A percentile compares a stretch with the other conserved stretches of the same genome.
phyloP scores from a whole-genome alignment of 2,113 vertebrate species.

The Sturnira hondurensis region DNA sequence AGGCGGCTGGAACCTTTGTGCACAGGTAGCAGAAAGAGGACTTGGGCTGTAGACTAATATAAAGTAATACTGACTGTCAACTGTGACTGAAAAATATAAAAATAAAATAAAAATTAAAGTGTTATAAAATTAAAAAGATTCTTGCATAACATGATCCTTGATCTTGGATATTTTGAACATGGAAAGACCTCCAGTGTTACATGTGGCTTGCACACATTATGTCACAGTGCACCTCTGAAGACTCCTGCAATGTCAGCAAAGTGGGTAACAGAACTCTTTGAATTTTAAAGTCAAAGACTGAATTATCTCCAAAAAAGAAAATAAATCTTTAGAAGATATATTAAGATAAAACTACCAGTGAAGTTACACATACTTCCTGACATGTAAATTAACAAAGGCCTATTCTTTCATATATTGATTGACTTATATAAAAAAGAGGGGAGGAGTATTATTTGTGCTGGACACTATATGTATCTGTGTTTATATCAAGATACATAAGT shows the following conservation, averaged over 20 bases:
- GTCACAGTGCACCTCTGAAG: neutral
- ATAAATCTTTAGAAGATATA: neutral
- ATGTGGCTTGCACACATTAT: neutral
- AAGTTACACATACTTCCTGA: neutral
- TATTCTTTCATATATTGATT: neutral
- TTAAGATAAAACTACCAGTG: neutral
- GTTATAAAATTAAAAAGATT: neutral
- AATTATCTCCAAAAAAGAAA: neutral
- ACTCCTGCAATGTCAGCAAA: neutral
- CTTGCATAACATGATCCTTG: neutral
- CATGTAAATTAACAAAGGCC: neutral
- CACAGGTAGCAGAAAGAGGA: neutral
- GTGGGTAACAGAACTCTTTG: neutral
- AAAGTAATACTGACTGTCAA: neutral
- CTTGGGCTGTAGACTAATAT: neutral
- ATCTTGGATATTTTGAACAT: neutral
- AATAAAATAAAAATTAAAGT: neutral
- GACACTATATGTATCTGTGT: neutral
- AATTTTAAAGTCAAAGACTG: neutral
- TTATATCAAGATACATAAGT: neutral
- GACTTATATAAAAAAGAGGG: too few species aligned
- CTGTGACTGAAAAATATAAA: neutral
- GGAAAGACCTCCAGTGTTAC: neutral
- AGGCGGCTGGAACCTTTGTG: neutral
- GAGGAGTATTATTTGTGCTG: too few species aligned